Evolutionary conservation across 1,140 invertebrate genomes (phyloP).

Genomic region (Lucilia sericata): DNA sequence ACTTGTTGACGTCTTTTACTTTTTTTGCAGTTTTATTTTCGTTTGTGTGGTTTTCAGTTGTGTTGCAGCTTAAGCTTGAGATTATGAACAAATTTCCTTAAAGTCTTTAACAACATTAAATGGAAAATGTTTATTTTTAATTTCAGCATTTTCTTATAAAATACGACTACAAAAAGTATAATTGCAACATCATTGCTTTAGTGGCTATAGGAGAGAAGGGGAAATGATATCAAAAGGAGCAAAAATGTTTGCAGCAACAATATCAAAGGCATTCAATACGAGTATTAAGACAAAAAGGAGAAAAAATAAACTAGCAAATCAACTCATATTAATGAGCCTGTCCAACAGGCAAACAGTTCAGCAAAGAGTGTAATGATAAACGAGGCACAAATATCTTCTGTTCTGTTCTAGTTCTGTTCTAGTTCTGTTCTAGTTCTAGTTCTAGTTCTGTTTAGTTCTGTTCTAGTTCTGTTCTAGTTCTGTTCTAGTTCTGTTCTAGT

Average conservation of each 20-base stretch:
- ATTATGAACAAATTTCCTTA: background rate
- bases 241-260: slow-evolving; percentile 19
- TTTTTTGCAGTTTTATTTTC: background rate
- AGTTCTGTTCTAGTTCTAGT: too few species aligned
- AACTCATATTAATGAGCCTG: slow-evolving; percentile 28
- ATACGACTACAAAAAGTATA: slow-evolving; percentile 31
- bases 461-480: too few species aligned
- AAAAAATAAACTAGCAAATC: slow-evolving; percentile 16
- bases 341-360: background rate
- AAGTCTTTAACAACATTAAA: background rate
- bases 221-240: background rate
- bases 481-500: too few species aligned
- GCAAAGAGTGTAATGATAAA: too few species aligned
- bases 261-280: background rate
- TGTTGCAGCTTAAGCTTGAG: background rate
- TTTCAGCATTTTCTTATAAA: slow-evolving; percentile 1
- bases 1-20: slow-evolving; percentile 37
- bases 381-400: too few species aligned
- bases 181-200: slow-evolving; percentile 36
- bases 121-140: background rate
- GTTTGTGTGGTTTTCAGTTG: background rate
- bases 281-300: background rate
- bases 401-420: background rate
- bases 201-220: too few species aligned
- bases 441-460: too few species aligned